Percentiles rank a stretch among this genome's conserved stretches.
These are phyloP conservation scores for Anomalospiza imberbis DNA, from an alignment of 2,797 vertebrate species.

Conservation along the genomic window DNA sequence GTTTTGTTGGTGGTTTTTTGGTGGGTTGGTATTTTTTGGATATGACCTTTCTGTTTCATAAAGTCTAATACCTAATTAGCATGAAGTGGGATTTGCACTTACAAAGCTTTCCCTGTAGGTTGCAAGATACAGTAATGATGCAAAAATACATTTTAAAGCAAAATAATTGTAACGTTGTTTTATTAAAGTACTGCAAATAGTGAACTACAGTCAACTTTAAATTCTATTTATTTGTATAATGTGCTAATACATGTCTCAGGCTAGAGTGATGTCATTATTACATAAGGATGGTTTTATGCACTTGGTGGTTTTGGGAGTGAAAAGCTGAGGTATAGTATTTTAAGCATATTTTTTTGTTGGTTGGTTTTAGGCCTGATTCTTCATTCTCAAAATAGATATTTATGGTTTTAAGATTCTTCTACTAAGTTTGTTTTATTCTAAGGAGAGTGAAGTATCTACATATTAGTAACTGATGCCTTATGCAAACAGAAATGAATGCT, in stretches of 20 bases:
- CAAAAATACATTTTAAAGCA: background rate
- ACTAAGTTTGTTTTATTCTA: background rate
- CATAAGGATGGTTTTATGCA: background rate
- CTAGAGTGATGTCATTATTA: background rate
- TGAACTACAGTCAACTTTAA: background rate
- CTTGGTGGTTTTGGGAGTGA: background rate
- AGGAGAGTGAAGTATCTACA: background rate
- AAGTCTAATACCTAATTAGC: background rate
- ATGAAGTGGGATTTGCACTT: background rate
- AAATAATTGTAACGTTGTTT: background rate
- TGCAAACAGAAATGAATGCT: background rate
- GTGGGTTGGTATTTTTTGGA: background rate
- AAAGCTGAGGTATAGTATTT: background rate
- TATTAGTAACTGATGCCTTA: conserved; percentile 24
- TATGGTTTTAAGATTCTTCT: background rate
- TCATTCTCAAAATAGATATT: background rate
- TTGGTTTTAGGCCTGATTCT: background rate
- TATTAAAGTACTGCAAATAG: background rate
- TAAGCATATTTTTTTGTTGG: background rate
- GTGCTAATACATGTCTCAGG: background rate
- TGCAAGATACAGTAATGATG: background rate
- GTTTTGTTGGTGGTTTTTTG: background rate
- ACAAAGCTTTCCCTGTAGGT: background rate
- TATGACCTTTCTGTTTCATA: background rate
- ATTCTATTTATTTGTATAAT: background rate